phyloP scores from a whole-genome alignment of 2,113 vertebrate species.

The Pavo muticus region DNA sequence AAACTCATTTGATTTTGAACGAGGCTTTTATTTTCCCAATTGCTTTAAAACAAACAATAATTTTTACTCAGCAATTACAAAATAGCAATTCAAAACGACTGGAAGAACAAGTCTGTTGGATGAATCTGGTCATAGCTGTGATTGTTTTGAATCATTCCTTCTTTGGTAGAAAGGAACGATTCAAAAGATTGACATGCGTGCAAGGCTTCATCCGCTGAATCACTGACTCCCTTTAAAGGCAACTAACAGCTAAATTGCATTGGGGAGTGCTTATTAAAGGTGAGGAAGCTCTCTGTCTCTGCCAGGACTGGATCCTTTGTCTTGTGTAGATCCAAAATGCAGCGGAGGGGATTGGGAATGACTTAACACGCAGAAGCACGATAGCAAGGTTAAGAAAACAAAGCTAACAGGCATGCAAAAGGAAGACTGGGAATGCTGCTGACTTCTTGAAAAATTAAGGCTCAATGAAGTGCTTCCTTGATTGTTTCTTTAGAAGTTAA shows the following conservation, averaged over 20 bases:
- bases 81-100: constrained; percentile 23
- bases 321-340: background rate
- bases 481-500: background rate
- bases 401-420: background rate
- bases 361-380: background rate
- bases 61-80: constrained; percentile 34
- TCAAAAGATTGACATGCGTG: background rate
- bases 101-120: constrained; percentile 9
- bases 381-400: constrained; percentile 37
- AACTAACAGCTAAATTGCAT: background rate
- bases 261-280: background rate
- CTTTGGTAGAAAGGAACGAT: constrained; percentile 10
- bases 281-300: background rate
- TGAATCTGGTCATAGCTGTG: background rate
- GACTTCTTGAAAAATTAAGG: background rate
- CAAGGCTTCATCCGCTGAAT: constrained; percentile 3
- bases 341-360: background rate
- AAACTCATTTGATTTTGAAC: constrained; percentile 2
- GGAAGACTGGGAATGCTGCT: background rate
- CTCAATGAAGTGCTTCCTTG: background rate
- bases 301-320: background rate
- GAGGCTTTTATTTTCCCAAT: background rate
- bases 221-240: background rate
- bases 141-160: background rate
- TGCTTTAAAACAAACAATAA: constrained; percentile 52